Base-by-base conservation (phyloP, 2,888 invertebrate species). In the Griposia aprilina region DNA sequence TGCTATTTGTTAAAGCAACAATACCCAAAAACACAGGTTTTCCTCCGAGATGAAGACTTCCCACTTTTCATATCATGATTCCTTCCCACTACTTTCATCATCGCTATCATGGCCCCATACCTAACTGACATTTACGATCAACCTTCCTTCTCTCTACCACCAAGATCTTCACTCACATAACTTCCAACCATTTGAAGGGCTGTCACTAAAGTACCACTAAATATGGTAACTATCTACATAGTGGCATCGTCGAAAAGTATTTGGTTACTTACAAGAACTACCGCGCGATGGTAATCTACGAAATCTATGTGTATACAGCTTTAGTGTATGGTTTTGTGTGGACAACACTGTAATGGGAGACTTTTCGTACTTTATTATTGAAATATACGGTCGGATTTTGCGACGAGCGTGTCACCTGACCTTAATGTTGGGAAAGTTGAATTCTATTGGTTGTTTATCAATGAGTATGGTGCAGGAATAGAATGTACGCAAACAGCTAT, bases 291-390 rank as follows among this genome's bases (percentile, higher is more conserved):
- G 89, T 91, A 93, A 88, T 93, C 93, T 91, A 85, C 80, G 86
- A 90, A 90, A 89, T 88, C 89, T 88, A 88, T 89, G 87, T 81
- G 83, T 82, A 77, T 84, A 74, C 84, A 79, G 78, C 59, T 36
- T 77, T 81, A 67, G 76, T 91, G 91, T 92, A 90, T 91, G 92
- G 91, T 88, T 90, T 89, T 92, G 91, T 93, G 94, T 92, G 93
- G 94, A 94, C 94, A 94, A 92, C 91, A 85, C 86, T 89, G 95
- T 95, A 95, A 95, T 93, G 89, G 93, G 94, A 95, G 93, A 93
- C 83, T 88, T 82, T 86, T 90, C 90, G 91, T 92, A 90, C 88
- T 89, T 88, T 89, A 88, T 84, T 86, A 45, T 52, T 65, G 36
- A 30, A 89, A 87, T 59, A 74, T 72, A 89, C 52, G 79, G 70